Evolutionary conservation across 2,797 vertebrate species (phyloP).

Genomic region (Austrolebias charrua): DNA sequence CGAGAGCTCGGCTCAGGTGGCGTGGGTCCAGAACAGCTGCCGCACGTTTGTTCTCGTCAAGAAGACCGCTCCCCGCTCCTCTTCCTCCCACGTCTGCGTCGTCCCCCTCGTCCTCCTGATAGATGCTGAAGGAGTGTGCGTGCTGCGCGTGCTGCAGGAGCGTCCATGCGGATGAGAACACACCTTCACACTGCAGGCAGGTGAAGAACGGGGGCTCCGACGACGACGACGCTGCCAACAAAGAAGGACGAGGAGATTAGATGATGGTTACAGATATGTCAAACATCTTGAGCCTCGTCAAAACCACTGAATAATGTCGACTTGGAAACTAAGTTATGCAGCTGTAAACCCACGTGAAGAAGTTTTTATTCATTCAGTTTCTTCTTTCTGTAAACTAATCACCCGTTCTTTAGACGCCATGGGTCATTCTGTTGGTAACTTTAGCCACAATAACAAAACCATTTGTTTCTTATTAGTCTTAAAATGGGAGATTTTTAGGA

Average conservation of each 20-base stretch:
- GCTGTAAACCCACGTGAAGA: not conserved
- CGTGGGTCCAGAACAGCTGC: conserved; percentile 73
- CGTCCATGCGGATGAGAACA: conserved; percentile 80
- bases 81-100: conserved; percentile 17
- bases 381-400: not conserved
- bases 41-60: conserved; percentile 26
- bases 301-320: not conserved
- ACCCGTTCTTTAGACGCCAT: too few relatives aligned
- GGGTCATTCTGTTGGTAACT: too few relatives aligned
- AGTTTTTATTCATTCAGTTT: not conserved
- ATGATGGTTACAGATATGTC: not conserved
- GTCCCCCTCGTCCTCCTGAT: conserved; percentile 70
- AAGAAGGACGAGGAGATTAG: not conserved
- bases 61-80: conserved; percentile 13
- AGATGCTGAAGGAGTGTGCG: conserved; percentile 83
- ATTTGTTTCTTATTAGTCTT: not conserved
- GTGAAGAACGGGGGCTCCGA: conserved; percentile 78
- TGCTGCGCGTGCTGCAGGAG: conserved; percentile 86
- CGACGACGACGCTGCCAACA: conserved; percentile 50
- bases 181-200: conserved; percentile 83
- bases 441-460: not conserved
- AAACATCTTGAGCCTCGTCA: not conserved
- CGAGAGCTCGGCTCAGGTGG: conserved; percentile 71
- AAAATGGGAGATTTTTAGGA: too few relatives aligned
- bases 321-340: not conserved